Percentiles rank a stretch among this genome's conserved stretches.
These are phyloP conservation scores for Spizaetus ornatus DNA, from an alignment of 2,113 vertebrate species.

Conservation along the genomic window DNA sequence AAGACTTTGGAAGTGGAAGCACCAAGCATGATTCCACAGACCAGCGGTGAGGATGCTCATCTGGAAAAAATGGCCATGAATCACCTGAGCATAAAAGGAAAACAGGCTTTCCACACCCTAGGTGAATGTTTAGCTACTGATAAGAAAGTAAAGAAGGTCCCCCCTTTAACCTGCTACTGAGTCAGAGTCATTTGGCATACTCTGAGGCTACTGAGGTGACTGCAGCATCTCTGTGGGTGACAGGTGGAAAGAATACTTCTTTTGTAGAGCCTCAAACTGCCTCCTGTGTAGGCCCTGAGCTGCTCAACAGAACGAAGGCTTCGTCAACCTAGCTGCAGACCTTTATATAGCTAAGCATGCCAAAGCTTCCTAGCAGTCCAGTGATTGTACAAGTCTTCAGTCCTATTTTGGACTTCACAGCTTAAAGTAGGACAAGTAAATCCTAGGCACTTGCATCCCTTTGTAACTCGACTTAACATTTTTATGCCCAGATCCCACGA, in stretches of 20 bases:
- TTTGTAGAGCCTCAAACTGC: not conserved
- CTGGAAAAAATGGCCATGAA: slow-evolving; percentile 31
- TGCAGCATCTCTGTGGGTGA: not conserved
- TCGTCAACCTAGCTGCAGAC: not conserved
- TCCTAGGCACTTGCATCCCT: not conserved
- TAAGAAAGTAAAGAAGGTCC: not conserved
- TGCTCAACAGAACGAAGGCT: not conserved
- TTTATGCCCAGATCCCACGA: not conserved
- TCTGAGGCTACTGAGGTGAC: not conserved
- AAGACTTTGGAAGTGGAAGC: not conserved
- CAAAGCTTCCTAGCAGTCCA: not conserved
- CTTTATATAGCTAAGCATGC: not conserved
- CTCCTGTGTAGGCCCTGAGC: not conserved
- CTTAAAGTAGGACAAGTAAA: not conserved
- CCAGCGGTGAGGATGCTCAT: not conserved
- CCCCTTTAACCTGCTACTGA: not conserved
- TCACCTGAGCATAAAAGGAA: not conserved
- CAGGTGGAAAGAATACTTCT: not conserved
- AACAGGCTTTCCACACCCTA: not conserved
- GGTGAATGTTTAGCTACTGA: not conserved
- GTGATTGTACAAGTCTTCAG: not conserved
- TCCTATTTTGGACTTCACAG: not conserved
- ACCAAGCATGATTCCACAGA: not conserved
- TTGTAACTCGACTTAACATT: not conserved
- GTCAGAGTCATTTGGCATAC: not conserved